Base-by-base conservation (phyloP, 2,888 invertebrate species). In the Peribatodes rhomboidaria region DNA sequence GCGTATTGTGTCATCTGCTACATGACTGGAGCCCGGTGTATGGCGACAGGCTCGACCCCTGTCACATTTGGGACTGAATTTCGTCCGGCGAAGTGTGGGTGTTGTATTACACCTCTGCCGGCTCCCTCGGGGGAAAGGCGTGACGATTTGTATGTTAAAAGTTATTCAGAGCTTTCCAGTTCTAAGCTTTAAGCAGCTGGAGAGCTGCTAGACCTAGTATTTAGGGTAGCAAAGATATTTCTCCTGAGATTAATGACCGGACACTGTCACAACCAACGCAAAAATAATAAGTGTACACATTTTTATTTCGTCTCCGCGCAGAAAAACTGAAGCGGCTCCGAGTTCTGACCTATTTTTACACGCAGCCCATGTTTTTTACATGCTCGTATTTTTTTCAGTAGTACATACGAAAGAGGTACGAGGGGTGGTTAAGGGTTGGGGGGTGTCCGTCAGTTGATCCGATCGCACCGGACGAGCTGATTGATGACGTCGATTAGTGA, bases 401-500 rank as follows among this genome's bases (percentile, higher is more conserved):
- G 35, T 62, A 60, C 68, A 65, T 66, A 69, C 63, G 62, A 66
- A 63, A 74, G 71, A 71, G 71, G 70, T 73, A 77, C 70, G 73
- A 73, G 71, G 75, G 77, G 71, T 72, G 61, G 50, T 33, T 46
- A 54, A 71, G 57, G 69, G 73, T 65, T 70, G 60, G 69, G 70
- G 78, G 74, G 72, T 78, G 88, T 87, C 86, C 89, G 89, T 87
- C 89, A 87, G 88, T 88, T 86, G 90, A 90, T 90, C 90, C 88
- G 89, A 90, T 90, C 88, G 86, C 88, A 86, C 81, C 75, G 82
- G 81, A 82, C 84, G 77, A 83, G 83, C 90, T 92, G 92, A 93
- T 93, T 92, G 92, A 93, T 93, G 92, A 90, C 88, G 84, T 87
- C 92, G 92, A 92, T 93, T 92, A 92, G 91, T 89, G 92, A 90